Evolutionary conservation across 2,888 invertebrate species (phyloP).

Genomic region (Eucera pruinosa): DNA sequence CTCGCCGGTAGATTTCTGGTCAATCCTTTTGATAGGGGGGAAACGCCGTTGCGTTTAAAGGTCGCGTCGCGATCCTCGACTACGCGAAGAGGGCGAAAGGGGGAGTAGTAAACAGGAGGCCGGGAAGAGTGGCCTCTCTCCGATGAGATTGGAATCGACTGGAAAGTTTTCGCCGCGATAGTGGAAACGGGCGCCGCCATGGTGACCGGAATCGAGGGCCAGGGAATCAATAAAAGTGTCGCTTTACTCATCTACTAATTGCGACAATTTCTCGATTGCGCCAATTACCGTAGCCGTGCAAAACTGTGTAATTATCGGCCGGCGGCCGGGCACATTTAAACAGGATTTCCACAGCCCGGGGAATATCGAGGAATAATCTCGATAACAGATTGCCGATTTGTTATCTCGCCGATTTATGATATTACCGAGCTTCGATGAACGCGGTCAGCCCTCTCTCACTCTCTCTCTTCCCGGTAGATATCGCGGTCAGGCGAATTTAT

Average conservation of each 20-base stretch:
- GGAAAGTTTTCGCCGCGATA: constrained; percentile 4
- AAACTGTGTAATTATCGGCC: constrained; percentile 67
- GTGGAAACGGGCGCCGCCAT: too few relatives aligned
- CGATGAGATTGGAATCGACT: constrained; percentile 7
- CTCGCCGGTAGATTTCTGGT: constrained; percentile 5
- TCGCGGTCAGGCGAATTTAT: constrained; percentile 15
- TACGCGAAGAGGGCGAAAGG: too few relatives aligned
- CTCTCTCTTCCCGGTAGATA: background rate
- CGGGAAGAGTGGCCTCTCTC: background rate
- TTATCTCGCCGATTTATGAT: constrained; percentile 65
- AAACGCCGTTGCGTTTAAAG: constrained; percentile 17
- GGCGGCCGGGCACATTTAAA: constrained; percentile 58
- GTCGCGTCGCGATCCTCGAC: background rate
- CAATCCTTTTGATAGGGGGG: background rate
- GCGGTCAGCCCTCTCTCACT: constrained; percentile 11
- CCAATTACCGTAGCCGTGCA: constrained; percentile 57
- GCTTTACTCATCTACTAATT: constrained; percentile 57
- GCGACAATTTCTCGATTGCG: constrained; percentile 62
- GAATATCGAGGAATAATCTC: constrained; percentile 67
- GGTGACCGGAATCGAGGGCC: background rate
- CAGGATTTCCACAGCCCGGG: constrained; percentile 56
- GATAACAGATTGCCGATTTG: constrained; percentile 64
- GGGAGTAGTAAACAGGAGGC: constrained; percentile 16
- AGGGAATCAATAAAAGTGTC: constrained; percentile 62
- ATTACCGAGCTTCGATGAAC: constrained; percentile 48